A percentile compares a stretch with the other conserved stretches of the same genome.
phyloP scores from a whole-genome alignment of 2,797 vertebrate genomes.

The Syngnathus rostellatus region DNA sequence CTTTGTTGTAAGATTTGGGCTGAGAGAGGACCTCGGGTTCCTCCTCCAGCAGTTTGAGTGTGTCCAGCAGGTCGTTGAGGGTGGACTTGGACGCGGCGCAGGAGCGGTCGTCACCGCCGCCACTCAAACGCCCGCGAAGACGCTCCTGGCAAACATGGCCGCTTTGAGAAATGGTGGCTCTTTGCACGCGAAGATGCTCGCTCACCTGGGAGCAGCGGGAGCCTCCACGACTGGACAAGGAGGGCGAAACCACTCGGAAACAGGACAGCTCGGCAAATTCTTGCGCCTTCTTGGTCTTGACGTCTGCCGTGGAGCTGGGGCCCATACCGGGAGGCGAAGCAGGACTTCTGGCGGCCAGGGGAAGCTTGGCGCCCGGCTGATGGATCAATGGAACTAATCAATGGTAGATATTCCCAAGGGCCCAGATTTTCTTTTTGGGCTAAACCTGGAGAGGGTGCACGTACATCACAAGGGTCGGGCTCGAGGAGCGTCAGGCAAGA shows the following conservation, averaged over 20 bases:
- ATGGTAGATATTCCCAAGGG: too few species aligned
- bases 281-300: constrained; percentile 76
- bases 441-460: not conserved
- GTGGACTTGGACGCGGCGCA: constrained; percentile 74
- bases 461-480: constrained; percentile 42
- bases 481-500: constrained; percentile 70
- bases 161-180: too few species aligned
- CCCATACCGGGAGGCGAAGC: constrained; percentile 32
- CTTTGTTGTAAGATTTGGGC: constrained; percentile 62
- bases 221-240: constrained; percentile 49
- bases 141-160: constrained; percentile 55
- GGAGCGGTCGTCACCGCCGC: constrained; percentile 61
- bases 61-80: constrained; percentile 83
- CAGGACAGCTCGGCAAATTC: constrained; percentile 45
- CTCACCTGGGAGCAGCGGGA: constrained; percentile 66
- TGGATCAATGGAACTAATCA: too few species aligned
- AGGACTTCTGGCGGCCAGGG: constrained; percentile 23
- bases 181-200: not conserved
- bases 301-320: constrained; percentile 32
- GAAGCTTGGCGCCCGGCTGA: constrained; percentile 43
- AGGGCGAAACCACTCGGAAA: constrained; percentile 58
- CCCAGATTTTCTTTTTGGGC: not conserved
- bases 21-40: constrained; percentile 73
- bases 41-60: constrained; percentile 80
- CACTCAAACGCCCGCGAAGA: constrained; percentile 50